Conservation (phyloP, 2,113 vertebrate species). For the Pachycephala philippinensis region DNA sequence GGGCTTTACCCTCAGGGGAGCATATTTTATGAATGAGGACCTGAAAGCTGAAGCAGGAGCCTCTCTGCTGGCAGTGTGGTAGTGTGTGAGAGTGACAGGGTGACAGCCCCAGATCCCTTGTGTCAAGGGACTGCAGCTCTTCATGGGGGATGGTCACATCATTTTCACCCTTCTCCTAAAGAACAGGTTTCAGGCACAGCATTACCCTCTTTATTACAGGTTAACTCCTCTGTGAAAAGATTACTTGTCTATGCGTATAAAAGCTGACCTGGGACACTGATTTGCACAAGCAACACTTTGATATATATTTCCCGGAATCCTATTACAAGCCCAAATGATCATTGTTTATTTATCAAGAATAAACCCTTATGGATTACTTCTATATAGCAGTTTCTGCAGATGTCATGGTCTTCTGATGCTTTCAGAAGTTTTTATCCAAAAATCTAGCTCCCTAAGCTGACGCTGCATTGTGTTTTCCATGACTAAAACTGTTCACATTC, state of each 20-base stretch:
- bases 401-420: background rate
- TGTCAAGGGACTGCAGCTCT: background rate
- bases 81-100: background rate
- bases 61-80: background rate
- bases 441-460: background rate
- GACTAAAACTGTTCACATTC: background rate
- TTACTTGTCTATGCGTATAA: background rate
- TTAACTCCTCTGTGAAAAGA: background rate
- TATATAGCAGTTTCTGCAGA: background rate
- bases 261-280: background rate
- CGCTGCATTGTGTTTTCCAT: background rate
- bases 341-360: background rate
- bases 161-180: background rate
- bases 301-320: background rate
- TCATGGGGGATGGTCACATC: rapidly evolving
- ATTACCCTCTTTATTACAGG: background rate
- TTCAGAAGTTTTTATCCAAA: background rate
- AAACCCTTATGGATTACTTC: background rate
- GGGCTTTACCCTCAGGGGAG: background rate
- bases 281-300: background rate
- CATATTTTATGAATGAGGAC: background rate
- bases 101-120: background rate
- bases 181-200: background rate
- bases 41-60: background rate
- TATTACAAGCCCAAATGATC: background rate